Percentiles rank a stretch among this genome's conserved stretches.
phyloP scores from a whole-genome alignment of 2,113 vertebrate genomes.

The Eulemur macaco region DNA sequence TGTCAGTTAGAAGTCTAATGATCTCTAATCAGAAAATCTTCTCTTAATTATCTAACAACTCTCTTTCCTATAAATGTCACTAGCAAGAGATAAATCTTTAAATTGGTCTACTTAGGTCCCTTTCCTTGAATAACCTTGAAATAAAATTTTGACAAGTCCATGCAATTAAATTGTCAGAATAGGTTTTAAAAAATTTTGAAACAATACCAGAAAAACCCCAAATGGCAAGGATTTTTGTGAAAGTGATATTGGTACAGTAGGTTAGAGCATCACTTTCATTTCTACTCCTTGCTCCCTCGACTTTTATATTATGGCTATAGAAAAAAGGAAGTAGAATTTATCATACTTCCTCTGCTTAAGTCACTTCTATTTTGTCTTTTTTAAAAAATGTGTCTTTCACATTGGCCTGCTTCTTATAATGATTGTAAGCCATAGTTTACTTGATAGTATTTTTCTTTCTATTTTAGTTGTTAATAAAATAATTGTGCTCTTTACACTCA shows the following conservation, averaged over 20 bases:
- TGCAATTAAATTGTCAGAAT: neutral
- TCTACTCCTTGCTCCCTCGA: neutral
- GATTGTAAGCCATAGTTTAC: neutral
- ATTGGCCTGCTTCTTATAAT: neutral
- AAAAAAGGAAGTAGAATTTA: neutral
- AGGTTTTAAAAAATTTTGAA: neutral
- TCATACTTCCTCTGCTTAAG: neutral
- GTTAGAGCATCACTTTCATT: neutral
- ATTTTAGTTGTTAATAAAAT: neutral
- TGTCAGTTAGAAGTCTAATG: neutral
- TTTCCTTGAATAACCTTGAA: constrained; percentile 27
- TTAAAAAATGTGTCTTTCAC: neutral
- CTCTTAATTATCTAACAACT: neutral
- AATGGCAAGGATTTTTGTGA: neutral
- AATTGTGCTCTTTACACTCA: neutral
- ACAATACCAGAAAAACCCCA: neutral
- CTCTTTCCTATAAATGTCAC: neutral
- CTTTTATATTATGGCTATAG: neutral
- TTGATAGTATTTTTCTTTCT: neutral
- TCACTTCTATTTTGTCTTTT: neutral
- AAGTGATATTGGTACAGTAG: neutral
- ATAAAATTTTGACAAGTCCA: constrained; percentile 24
- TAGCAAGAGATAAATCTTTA: constrained; percentile 9
- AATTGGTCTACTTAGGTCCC: neutral
- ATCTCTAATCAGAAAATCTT: neutral